These are phyloP conservation scores for Poeciliopsis turneri DNA, from an alignment of 2,797 vertebrate species.

Conservation along the genomic window DNA sequence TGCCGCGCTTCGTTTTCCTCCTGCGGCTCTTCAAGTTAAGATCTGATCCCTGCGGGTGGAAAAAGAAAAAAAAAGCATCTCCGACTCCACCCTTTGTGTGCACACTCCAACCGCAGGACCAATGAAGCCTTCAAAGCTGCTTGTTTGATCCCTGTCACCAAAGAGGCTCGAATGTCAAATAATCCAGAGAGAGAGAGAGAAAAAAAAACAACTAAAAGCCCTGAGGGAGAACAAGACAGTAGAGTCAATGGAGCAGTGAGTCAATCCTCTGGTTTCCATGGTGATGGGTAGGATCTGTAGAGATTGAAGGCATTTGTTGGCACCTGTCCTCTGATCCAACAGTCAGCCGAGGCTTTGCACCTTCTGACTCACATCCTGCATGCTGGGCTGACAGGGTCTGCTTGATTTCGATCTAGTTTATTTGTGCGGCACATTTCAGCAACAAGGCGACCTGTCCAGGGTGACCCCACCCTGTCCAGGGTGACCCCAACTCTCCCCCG, in stretches of 20 bases:
- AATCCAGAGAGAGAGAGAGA: neutral
- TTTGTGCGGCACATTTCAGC: too few species aligned
- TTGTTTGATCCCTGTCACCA: constrained; percentile 9
- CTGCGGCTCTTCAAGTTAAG: constrained; percentile 15
- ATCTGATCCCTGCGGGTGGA: constrained; percentile 25
- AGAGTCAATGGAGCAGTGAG: neutral
- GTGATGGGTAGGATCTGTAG: neutral
- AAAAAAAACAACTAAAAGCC: neutral
- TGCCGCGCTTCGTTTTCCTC: constrained; percentile 14
- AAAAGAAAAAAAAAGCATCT: neutral
- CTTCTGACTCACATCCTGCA: constrained; percentile 1
- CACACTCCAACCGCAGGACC: constrained; percentile 14
- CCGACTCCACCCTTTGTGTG: constrained; percentile 61
- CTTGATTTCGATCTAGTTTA: too few species aligned
- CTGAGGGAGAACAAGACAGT: neutral
- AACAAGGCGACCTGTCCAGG: too few species aligned
- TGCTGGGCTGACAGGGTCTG: too few species aligned
- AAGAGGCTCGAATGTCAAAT: constrained; percentile 13
- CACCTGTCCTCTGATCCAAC: neutral
- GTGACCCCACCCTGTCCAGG: too few species aligned
- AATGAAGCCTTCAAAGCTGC: neutral
- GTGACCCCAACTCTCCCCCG: too few species aligned
- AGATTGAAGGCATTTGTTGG: neutral
- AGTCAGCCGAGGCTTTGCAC: neutral
- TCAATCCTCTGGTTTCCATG: neutral